Evolutionary conservation across 2,888 invertebrate genomes (phyloP).

Genomic region (Papilio demoleus): DNA sequence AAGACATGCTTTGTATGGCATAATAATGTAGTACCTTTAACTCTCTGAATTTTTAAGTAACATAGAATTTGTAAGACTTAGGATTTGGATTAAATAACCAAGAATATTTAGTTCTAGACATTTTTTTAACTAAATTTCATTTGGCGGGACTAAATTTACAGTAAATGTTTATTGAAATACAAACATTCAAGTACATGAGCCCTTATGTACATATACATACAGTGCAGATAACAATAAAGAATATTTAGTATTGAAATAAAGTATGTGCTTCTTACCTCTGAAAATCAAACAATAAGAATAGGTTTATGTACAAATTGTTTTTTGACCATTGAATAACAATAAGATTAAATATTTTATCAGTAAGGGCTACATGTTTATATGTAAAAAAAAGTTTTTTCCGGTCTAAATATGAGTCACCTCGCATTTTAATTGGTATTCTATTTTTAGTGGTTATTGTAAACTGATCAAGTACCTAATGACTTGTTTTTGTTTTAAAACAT

Average conservation of each 20-base stretch:
- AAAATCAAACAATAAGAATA: too few species aligned
- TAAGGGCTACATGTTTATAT: slow-evolving; percentile 14
- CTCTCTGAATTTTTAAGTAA: slow-evolving; percentile 45
- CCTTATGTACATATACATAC: not conserved
- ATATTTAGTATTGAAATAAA: too few species aligned
- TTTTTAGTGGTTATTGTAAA: slow-evolving; percentile 35
- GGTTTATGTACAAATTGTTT: too few species aligned
- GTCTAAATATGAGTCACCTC: slow-evolving; percentile 50
- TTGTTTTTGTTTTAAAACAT: slow-evolving; percentile 34
- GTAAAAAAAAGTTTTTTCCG: slow-evolving; percentile 6
- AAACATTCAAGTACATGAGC: not conserved
- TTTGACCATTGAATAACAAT: too few species aligned
- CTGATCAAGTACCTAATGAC: slow-evolving; percentile 18
- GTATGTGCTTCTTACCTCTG: too few species aligned
- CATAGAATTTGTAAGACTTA: slow-evolving; percentile 61
- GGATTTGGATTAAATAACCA: slow-evolving; percentile 59
- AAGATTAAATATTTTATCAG: too few species aligned
- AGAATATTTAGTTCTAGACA: slow-evolving; percentile 70
- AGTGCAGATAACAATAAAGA: too few species aligned
- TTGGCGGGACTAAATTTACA: slow-evolving; percentile 61
- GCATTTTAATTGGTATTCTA: slow-evolving; percentile 53
- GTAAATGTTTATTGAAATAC: slow-evolving; percentile 56
- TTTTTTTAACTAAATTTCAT: slow-evolving; percentile 66
- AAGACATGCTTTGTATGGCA: slow-evolving; percentile 24
- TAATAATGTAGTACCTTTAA: slow-evolving; percentile 26